phyloP scores from a whole-genome alignment of 2,797 vertebrate species.

The Chelon auratus region DNA sequence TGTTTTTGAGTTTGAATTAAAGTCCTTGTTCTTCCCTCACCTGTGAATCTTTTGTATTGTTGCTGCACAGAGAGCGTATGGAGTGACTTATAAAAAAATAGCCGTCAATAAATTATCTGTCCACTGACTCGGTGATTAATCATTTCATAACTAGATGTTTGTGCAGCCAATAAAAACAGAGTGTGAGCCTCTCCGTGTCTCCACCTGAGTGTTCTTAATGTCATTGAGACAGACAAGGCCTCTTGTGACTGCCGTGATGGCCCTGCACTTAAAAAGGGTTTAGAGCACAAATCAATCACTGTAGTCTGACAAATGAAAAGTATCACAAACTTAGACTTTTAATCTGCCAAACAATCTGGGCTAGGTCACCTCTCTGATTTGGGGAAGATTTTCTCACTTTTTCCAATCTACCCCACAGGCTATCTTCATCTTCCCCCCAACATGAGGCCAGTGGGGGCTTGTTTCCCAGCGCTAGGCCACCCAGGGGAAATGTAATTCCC shows the following conservation, averaged over 20 bases:
- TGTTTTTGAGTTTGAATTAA: no score
- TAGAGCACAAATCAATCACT: slow-evolving; percentile 79
- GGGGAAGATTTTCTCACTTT: slow-evolving; percentile 77
- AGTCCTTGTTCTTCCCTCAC: no score
- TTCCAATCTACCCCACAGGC: slow-evolving; percentile 76
- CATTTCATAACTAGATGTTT: not conserved
- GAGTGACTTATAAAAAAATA: not conserved
- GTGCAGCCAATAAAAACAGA: not conserved
- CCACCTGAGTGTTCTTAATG: slow-evolving; percentile 32
- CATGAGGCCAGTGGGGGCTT: slow-evolving; percentile 67
- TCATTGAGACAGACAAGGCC: slow-evolving; percentile 45
- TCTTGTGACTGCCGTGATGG: slow-evolving; percentile 44
- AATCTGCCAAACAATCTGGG: slow-evolving; percentile 82
- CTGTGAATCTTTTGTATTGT: not conserved
- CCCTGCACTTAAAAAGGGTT: slow-evolving; percentile 70
- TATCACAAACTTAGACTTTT: slow-evolving; percentile 84
- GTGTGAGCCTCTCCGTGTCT: slow-evolving; percentile 20
- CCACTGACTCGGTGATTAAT: not conserved
- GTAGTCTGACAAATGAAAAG: slow-evolving; percentile 82
- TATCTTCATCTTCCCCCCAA: slow-evolving; percentile 63
- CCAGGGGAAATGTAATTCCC: slow-evolving; percentile 80
- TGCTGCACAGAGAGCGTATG: not conserved
- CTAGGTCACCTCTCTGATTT: slow-evolving; percentile 79
- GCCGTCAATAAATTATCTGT: not conserved
- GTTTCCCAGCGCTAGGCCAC: slow-evolving; percentile 65